phyloP scores from a whole-genome alignment of 2,113 vertebrate genomes.

The Trogon surrucura region DNA sequence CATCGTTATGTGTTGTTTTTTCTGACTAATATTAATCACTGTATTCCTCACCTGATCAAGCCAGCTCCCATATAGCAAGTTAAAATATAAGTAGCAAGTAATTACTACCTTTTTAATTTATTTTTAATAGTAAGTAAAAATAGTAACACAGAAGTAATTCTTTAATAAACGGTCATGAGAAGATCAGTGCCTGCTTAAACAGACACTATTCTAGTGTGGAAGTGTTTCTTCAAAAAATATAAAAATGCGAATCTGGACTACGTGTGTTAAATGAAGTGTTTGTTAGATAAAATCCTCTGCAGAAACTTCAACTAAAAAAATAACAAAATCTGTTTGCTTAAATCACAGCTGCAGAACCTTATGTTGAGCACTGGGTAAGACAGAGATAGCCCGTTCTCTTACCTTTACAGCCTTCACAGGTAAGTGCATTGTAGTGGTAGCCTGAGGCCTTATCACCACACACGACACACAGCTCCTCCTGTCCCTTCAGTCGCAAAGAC shows the following conservation, averaged over 20 bases:
- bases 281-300: background rate
- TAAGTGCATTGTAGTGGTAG: conserved; percentile 95
- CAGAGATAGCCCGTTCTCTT: background rate
- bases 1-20: background rate
- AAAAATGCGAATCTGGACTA: background rate
- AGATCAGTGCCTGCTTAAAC: background rate
- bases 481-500: conserved; percentile 78
- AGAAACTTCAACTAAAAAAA: background rate
- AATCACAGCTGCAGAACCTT: background rate
- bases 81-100: background rate
- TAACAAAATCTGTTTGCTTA: no score
- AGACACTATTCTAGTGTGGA: background rate
- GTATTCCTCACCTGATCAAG: background rate
- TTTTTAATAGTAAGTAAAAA: background rate
- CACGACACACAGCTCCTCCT: conserved; percentile 92
- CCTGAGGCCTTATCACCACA: conserved; percentile 94
- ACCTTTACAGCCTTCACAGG: conserved; percentile 97
- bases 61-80: background rate
- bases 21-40: background rate
- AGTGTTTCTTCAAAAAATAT: background rate
- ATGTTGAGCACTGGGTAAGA: background rate
- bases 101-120: background rate
- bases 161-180: background rate
- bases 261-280: rapidly evolving
- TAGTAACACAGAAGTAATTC: background rate